phyloP scores from a whole-genome alignment of 2,888 invertebrate genomes.

The Aricia artaxerxes region DNA sequence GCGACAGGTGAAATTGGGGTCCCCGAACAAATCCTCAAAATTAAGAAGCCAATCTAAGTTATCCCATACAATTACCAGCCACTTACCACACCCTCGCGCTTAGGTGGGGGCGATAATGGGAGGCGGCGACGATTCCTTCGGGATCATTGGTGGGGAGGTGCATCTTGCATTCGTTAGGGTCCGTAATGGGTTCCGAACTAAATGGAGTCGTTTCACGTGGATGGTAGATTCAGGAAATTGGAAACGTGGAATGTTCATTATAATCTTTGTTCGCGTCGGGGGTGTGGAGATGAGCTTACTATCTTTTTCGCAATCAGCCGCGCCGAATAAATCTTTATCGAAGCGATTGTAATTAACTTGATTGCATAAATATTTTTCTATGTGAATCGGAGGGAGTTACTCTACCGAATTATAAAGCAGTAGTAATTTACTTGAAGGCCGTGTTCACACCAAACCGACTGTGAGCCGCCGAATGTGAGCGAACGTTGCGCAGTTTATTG shows the following conservation, averaged over 20 bases:
- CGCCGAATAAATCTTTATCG: background rate
- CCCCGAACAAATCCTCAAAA: conserved; percentile 47
- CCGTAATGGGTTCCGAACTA: conserved; percentile 42
- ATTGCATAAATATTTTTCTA: background rate
- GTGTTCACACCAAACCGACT: no score
- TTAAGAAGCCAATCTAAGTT: conserved; percentile 79
- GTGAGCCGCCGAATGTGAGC: no score
- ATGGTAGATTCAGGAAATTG: conserved; percentile 35
- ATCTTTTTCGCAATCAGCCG: background rate
- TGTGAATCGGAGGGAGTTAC: background rate
- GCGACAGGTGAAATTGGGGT: conserved; percentile 26
- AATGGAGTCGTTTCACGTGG: conserved; percentile 39
- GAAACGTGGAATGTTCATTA: conserved; percentile 38
- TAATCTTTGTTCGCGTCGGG: conserved; percentile 34
- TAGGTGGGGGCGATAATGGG: conserved; percentile 59
- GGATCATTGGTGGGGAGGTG: conserved; percentile 52
- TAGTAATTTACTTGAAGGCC: background rate
- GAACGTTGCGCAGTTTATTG: no score
- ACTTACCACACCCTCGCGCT: conserved; percentile 68
- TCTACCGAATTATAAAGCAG: background rate
- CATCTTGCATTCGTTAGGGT: conserved; percentile 48
- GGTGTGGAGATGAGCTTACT: conserved; percentile 14
- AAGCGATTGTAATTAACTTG: background rate
- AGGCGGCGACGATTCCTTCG: conserved; percentile 54
- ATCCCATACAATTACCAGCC: conserved; percentile 75